These are phyloP conservation scores for Epinotia nisella DNA, from an alignment of 2,888 invertebrate genomes.

Conservation along the genomic window DNA sequence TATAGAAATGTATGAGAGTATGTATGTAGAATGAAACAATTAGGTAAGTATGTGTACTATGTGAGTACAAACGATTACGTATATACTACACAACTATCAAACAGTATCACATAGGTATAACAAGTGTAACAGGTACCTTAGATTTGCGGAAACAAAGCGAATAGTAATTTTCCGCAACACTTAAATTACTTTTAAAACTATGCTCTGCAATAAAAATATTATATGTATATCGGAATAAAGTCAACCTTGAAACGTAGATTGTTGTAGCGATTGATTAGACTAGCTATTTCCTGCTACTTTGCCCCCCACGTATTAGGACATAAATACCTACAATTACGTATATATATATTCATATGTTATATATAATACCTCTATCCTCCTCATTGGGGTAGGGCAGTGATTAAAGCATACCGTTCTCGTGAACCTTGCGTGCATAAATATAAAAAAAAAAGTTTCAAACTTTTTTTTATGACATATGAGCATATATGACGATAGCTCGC, in stretches of 20 bases:
- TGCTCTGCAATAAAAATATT: constrained; percentile 23
- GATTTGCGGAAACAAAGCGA: constrained; percentile 25
- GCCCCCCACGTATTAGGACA: not conserved
- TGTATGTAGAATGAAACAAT: not conserved
- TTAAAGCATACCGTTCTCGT: too few species aligned
- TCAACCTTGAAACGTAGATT: not conserved
- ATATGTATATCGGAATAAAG: not conserved
- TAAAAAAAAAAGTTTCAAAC: too few species aligned
- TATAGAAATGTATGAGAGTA: too few species aligned
- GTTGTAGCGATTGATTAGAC: not conserved
- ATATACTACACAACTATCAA: not conserved
- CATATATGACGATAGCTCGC: too few species aligned
- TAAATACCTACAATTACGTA: not conserved
- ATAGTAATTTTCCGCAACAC: constrained; percentile 13
- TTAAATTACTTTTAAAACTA: constrained; percentile 15
- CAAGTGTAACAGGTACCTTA: constrained; percentile 12
- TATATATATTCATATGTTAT: too few species aligned
- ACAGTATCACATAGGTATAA: not conserved
- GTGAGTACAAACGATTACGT: not conserved
- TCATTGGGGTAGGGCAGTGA: too few species aligned
- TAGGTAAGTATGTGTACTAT: too few species aligned
- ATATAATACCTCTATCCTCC: too few species aligned
- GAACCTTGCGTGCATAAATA: too few species aligned
- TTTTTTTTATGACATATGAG: too few species aligned
- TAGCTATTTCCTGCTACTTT: not conserved